Evolutionary conservation across 2,888 invertebrate species (phyloP).

Genomic region (Neria commutata): DNA sequence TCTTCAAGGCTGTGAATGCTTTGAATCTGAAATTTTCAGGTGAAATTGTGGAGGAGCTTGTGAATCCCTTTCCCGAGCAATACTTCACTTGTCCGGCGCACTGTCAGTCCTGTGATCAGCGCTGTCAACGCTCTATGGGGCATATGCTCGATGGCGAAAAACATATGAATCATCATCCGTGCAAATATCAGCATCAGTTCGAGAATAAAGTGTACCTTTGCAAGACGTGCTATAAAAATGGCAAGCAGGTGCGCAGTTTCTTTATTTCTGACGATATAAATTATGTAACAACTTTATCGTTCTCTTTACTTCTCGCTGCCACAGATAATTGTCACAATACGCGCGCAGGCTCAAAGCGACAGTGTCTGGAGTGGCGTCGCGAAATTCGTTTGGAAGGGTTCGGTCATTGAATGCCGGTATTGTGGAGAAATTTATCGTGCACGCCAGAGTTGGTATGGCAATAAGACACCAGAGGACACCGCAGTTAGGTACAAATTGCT

Average conservation of each 20-base stretch:
- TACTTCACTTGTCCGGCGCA: constrained; percentile 77
- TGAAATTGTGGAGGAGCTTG: constrained; percentile 67
- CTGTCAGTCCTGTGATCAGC: constrained; percentile 72
- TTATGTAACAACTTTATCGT: background rate
- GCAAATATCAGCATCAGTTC: constrained; percentile 74
- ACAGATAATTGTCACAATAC: constrained; percentile 49
- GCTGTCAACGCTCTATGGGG: constrained; percentile 72
- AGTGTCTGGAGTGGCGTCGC: constrained; percentile 73
- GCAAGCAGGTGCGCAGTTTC: constrained; percentile 59
- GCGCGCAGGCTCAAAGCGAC: constrained; percentile 49
- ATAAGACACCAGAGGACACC: constrained; percentile 73
- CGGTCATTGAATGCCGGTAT: constrained; percentile 76
- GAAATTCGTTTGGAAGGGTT: constrained; percentile 80
- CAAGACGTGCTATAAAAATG: constrained; percentile 69
- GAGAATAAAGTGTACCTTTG: constrained; percentile 73
- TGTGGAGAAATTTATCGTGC: constrained; percentile 69
- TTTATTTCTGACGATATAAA: background rate
- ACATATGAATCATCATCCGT: constrained; percentile 64
- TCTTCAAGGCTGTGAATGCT: constrained; percentile 73
- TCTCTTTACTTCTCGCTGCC: background rate
- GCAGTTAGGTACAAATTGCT: constrained; percentile 68
- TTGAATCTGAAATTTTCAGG: constrained; percentile 79
- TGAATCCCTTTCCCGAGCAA: constrained; percentile 76
- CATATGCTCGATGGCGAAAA: constrained; percentile 69
- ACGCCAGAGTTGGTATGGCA: constrained; percentile 82